phyloP scores from a whole-genome alignment of 2,797 vertebrate species.

The Hydrocynus forskahlii region DNA sequence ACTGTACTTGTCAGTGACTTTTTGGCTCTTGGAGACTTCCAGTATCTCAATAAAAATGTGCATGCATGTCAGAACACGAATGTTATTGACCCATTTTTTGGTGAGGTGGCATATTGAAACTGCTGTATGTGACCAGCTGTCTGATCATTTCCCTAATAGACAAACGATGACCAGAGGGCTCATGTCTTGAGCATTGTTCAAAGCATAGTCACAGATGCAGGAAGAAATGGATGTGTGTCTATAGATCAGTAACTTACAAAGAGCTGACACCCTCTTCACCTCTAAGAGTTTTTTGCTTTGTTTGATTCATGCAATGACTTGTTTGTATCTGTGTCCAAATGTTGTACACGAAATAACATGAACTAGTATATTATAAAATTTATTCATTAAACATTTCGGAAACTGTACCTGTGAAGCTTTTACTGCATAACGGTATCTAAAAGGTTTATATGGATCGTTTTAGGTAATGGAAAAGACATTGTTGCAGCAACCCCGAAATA shows the following conservation, averaged over 20 bases:
- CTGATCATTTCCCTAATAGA: conserved; percentile 13
- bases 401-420: neutral
- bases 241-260: conserved; percentile 4
- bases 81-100: conserved; percentile 29
- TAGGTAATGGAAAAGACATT: too few species aligned
- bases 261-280: conserved; percentile 9
- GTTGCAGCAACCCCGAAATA: too few species aligned
- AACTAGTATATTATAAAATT: conserved; percentile 41
- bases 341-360: conserved; percentile 45
- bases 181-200: conserved; percentile 15
- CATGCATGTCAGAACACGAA: conserved; percentile 36
- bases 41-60: conserved; percentile 21
- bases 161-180: neutral
- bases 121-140: neutral
- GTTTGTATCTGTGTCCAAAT: conserved; percentile 31
- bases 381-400: conserved; percentile 33
- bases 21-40: conserved; percentile 26
- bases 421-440: neutral
- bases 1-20: conserved; percentile 34
- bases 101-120: conserved; percentile 10
- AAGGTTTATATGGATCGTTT: too few species aligned
- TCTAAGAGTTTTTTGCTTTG: neutral
- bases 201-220: conserved; percentile 7
- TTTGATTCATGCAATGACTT: conserved; percentile 32
- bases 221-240: conserved; percentile 19